Conservation (phyloP, 2,797 vertebrate genomes). For the Falco novaeseelandiae region DNA sequence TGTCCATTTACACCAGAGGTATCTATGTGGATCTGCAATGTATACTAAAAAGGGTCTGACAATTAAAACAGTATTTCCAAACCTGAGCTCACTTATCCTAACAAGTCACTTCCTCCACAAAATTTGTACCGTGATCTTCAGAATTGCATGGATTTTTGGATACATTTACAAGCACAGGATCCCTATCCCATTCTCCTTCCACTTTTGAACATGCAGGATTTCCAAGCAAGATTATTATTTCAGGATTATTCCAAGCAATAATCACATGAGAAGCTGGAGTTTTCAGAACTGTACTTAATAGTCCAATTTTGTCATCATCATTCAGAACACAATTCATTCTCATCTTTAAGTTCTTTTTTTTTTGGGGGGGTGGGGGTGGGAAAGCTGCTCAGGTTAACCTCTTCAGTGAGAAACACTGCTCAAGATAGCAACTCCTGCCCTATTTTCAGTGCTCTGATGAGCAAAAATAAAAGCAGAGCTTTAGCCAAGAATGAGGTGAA, state of each 20-base stretch:
- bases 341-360: background rate
- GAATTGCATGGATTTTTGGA: background rate
- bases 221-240: background rate
- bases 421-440: background rate
- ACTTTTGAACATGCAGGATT: background rate
- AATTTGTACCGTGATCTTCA: background rate
- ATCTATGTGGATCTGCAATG: background rate
- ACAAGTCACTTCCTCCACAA: background rate
- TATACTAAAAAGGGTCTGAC: background rate
- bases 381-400: background rate
- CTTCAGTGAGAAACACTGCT: background rate
- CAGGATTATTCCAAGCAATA: background rate
- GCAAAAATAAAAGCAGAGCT: background rate
- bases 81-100: background rate
- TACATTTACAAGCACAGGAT: background rate
- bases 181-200: background rate
- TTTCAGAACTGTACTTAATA: rapidly evolving
- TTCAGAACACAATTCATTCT: background rate
- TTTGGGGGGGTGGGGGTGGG: too few species aligned
- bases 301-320: background rate
- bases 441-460: background rate
- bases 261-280: background rate
- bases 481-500: background rate
- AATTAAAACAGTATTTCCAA: background rate
- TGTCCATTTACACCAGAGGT: background rate